Evolutionary conservation across 2,113 vertebrate species (phyloP).

Genomic region (Telmatochromis sp.): DNA sequence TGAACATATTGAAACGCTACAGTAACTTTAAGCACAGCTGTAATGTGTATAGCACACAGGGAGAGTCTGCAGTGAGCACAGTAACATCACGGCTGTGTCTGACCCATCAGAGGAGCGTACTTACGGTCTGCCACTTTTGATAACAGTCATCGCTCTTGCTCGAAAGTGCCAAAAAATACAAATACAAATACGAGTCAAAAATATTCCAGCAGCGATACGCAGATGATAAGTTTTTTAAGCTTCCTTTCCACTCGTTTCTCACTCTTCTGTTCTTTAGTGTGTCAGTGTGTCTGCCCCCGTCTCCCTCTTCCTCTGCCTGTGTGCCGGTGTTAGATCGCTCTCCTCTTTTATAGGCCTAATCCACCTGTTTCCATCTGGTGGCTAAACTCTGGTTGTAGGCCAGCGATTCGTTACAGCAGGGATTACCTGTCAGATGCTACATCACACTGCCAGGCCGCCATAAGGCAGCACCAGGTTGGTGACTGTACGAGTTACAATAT

Average conservation of each 20-base stretch:
- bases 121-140: constrained; percentile 63
- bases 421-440: constrained; percentile 44
- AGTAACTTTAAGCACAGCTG: not conserved
- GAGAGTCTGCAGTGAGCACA: not conserved
- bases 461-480: not conserved
- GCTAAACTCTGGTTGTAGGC: constrained; percentile 37
- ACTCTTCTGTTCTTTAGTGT: not conserved
- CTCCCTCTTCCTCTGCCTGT: not conserved
- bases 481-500: not conserved
- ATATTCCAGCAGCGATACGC: not conserved
- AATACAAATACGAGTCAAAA: not conserved
- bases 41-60: not conserved
- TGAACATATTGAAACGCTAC: not conserved
- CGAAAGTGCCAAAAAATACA: not conserved
- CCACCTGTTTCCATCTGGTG: constrained; percentile 71
- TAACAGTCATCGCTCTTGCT: constrained; percentile 63
- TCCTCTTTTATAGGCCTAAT: constrained; percentile 70
- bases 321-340: not conserved
- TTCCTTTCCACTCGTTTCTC: not conserved
- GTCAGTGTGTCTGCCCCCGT: not conserved
- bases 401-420: constrained; percentile 32
- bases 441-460: constrained; percentile 36
- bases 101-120: constrained; percentile 26
- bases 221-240: not conserved
- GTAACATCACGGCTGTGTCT: not conserved